These are phyloP conservation scores for Proales similis DNA, from an alignment of 1,140 invertebrate genomes.

Conservation along the genomic window DNA sequence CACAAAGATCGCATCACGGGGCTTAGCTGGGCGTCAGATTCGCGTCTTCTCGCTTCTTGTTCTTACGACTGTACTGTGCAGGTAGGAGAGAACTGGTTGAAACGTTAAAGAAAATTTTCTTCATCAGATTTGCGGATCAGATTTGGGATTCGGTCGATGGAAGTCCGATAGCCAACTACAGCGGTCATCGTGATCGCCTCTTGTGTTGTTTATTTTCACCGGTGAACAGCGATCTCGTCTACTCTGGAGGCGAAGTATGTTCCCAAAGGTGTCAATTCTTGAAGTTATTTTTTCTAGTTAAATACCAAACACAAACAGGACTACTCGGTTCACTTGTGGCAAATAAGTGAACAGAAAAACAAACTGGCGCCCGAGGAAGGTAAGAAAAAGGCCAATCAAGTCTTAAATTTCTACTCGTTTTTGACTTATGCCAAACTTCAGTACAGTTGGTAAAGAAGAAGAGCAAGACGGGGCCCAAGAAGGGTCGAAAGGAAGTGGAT, in stretches of 20 bases:
- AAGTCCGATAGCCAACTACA: constrained; percentile 2
- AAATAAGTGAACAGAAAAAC: constrained; percentile 17
- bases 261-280: no score
- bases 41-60: constrained; percentile 9
- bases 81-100: not conserved
- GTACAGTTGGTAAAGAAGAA: constrained; percentile 20
- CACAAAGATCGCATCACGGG: constrained; percentile 22
- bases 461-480: constrained; percentile 1
- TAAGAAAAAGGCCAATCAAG: no score
- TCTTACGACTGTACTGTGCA: constrained; percentile 35
- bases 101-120: no score
- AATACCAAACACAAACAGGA: no score
- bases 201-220: constrained; percentile 18
- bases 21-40: not conserved
- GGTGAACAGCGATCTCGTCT: not conserved
- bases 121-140: no score
- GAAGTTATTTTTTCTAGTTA: no score
- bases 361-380: constrained; percentile 23
- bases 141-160: constrained; percentile 24
- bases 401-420: no score
- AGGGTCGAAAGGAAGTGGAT: not conserved
- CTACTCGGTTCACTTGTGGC: constrained; percentile 17
- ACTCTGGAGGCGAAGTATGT: constrained; percentile 29
- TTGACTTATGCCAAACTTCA: not conserved
- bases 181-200: constrained; percentile 31